phyloP scores from a whole-genome alignment of 2,888 invertebrate species.

The Drosophila imparisetae region DNA sequence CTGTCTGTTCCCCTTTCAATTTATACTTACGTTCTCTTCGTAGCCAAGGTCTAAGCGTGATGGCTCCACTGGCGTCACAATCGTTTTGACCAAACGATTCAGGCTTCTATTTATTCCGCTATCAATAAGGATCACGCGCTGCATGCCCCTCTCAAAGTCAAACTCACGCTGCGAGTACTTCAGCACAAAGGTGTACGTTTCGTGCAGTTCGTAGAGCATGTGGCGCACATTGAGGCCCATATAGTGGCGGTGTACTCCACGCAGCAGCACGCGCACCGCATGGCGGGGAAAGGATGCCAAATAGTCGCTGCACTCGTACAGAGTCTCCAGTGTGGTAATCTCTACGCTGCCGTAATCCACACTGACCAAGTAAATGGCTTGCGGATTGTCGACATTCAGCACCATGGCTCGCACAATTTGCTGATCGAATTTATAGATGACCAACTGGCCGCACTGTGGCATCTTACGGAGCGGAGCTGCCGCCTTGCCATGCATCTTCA shows the following conservation, averaged over 20 bases:
- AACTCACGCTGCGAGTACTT: constrained; percentile 72
- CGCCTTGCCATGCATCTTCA: constrained; percentile 57
- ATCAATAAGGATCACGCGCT: constrained; percentile 73
- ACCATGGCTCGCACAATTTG: constrained; percentile 79
- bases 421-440: constrained; percentile 69
- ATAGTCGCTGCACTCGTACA: constrained; percentile 70
- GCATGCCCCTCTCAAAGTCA: constrained; percentile 52
- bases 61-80: constrained; percentile 68
- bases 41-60: constrained; percentile 46
- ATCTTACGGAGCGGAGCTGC: constrained; percentile 50
- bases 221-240: constrained; percentile 70
- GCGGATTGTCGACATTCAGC: constrained; percentile 64
- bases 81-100: constrained; percentile 73
- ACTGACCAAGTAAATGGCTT: constrained; percentile 74
- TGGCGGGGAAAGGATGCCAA: constrained; percentile 68
- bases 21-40: constrained; percentile 67
- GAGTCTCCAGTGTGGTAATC: constrained; percentile 59
- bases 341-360: constrained; percentile 83
- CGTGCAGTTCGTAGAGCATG: constrained; percentile 50
- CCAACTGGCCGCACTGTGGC: constrained; percentile 79
- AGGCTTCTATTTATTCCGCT: constrained; percentile 65
- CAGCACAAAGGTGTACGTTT: constrained; percentile 54
- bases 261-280: constrained; percentile 76
- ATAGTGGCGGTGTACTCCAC: constrained; percentile 73
- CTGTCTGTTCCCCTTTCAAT: background rate